These are phyloP conservation scores for Spea multiplicata DNA, from an alignment of 2,113 vertebrate species.

Conservation along the genomic window DNA sequence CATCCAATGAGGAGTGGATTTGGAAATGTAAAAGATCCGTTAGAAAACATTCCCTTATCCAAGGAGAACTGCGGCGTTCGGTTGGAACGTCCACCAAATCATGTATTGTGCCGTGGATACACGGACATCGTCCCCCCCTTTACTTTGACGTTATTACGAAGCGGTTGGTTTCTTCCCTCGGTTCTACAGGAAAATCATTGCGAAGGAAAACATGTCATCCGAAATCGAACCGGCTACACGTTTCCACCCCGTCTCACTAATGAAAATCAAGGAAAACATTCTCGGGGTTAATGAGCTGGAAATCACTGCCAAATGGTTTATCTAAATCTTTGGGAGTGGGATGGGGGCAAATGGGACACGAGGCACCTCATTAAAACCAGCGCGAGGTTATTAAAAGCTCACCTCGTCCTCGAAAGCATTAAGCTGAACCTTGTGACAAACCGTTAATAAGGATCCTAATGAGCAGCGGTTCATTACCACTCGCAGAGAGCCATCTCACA, in stretches of 20 bases:
- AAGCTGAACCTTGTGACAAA: constrained; percentile 31
- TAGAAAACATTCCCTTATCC: too few species aligned
- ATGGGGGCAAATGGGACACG: not conserved
- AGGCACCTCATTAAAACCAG: constrained; percentile 12
- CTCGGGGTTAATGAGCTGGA: constrained; percentile 16
- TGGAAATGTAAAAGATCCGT: too few species aligned
- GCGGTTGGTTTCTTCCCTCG: too few species aligned
- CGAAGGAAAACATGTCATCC: not conserved
- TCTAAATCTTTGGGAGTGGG: too few species aligned
- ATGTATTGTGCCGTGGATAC: too few species aligned
- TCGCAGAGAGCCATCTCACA: not conserved
- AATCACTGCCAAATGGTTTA: constrained; percentile 3
- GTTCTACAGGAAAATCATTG: too few species aligned
- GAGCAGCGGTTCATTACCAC: not conserved
- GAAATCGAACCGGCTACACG: not conserved
- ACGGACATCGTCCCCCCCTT: too few species aligned
- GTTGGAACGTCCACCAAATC: too few species aligned
- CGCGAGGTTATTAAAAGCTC: constrained; percentile 3
- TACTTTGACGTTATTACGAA: too few species aligned
- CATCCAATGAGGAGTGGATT: too few species aligned
- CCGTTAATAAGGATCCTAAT: constrained; percentile 36
- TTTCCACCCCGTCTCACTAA: not conserved
- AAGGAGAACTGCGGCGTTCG: too few species aligned
- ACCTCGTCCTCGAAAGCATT: constrained; percentile 35
- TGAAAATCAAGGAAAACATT: not conserved